Evolutionary conservation across 2,797 vertebrate genomes (phyloP).

Genomic region (Sardinella longiceps): DNA sequence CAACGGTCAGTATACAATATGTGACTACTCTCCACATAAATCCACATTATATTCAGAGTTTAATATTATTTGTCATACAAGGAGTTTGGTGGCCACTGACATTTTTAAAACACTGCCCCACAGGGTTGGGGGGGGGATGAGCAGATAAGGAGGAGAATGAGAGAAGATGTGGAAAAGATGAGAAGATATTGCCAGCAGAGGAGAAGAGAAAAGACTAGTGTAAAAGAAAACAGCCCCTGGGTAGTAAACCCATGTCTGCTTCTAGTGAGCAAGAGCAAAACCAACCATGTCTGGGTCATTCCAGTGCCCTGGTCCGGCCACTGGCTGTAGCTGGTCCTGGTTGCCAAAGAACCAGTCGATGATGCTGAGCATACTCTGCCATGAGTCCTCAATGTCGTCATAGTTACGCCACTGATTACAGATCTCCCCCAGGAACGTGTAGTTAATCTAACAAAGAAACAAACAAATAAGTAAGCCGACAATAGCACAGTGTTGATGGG

Average conservation of each 20-base stretch:
- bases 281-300: constrained; percentile 91
- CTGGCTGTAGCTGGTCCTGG: constrained; percentile 82
- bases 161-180: neutral
- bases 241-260: neutral
- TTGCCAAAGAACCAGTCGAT: constrained; percentile 82
- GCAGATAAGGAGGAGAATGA: neutral
- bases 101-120: neutral
- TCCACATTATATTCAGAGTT: too few species aligned
- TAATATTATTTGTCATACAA: too few species aligned
- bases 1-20: too few species aligned
- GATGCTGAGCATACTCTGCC: constrained; percentile 80
- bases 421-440: constrained; percentile 76
- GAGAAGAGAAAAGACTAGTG: neutral
- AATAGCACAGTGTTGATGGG: too few species aligned
- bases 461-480: neutral
- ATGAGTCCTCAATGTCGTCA: constrained; percentile 85
- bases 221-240: neutral
- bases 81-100: neutral
- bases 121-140: neutral
- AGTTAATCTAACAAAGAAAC: constrained; percentile 79
- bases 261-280: neutral
- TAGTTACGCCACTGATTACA: constrained; percentile 92
- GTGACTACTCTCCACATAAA: too few species aligned
- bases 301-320: constrained; percentile 84
- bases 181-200: neutral